phyloP scores from a whole-genome alignment of 2,113 vertebrate genomes.

The Pleuronectes platessa region DNA sequence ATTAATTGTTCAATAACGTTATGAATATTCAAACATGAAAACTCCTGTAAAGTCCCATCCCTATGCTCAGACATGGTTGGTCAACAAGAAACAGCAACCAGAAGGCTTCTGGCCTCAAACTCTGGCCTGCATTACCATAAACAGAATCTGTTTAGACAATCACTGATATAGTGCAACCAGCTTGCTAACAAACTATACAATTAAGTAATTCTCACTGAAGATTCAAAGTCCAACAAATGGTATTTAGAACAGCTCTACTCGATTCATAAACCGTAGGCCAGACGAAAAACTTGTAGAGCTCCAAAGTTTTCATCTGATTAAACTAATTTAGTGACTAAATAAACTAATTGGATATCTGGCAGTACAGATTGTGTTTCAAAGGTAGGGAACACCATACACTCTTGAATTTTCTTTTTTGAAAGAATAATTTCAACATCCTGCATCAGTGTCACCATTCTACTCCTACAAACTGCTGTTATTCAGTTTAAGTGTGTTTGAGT shows the following conservation, averaged over 20 bases:
- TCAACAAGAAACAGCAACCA: too few species aligned
- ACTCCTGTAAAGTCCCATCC: too few species aligned
- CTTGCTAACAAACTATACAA: too few species aligned
- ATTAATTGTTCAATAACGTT: too few species aligned
- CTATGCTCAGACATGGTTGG: too few species aligned
- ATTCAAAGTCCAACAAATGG: background rate
- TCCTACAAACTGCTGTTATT: background rate
- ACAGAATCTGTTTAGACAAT: too few species aligned
- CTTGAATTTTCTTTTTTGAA: too few species aligned
- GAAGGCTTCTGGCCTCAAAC: too few species aligned
- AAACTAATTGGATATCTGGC: slow-evolving; percentile 10
- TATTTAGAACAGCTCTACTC: background rate
- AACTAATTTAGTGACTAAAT: slow-evolving; percentile 1
- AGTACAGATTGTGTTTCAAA: background rate
- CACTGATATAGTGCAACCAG: too few species aligned
- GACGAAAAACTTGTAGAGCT: background rate
- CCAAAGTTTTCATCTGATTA: background rate
- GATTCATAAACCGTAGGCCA: background rate
- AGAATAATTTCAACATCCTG: background rate
- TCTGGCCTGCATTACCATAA: too few species aligned
- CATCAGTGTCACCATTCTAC: background rate
- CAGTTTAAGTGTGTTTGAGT: slow-evolving; percentile 7
- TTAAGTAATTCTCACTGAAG: background rate
- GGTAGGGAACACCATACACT: background rate
- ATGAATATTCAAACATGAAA: too few species aligned